Evolutionary conservation across 2,113 vertebrate species (phyloP), one percentile per base, ranked within the genome.

Genomic region (Ophthalmolycus amberensis): DNA sequence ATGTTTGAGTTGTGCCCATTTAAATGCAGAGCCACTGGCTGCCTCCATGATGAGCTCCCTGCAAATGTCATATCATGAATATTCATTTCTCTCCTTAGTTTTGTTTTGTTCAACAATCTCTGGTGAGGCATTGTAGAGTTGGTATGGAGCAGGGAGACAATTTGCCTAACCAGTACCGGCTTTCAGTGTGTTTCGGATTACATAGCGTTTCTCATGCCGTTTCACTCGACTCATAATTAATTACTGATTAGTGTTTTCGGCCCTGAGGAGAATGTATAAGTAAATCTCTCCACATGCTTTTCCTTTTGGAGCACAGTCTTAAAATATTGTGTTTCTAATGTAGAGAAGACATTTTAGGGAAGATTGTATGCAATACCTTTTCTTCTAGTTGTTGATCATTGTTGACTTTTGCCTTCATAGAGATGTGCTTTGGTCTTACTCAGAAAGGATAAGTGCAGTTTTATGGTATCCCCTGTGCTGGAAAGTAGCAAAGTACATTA

Each of bases 41-140:
- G 86, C 80, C 70, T 91, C 52, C 70, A 60, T 56, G 52, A 90
- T 89, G 87, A 84, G 89, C 81, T 86, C 79, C 71, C 71, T 72
- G 58, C 64, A 92, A 94, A 93, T 89, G 90, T 85, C 90, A 91
- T 56, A 54, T 58, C 75, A 94, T 93, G 89, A 92, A 93, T 94
- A 94, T 94, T 93, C 89, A 94, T 90, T 71, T 68, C 37, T 69
- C 71, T 83, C 42, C 71, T 79, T 85, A 77, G 83, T 85, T 89
- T 80, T 85, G 80, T 86, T 83, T 85, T 85, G 68, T 86, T 90
- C 82, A 68, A 9, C 90, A 84, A 88, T 88, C 70, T 83, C 80
- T 82, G 69, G 71, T 76, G 79, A 85, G 77, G 71, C 79, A 73
- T 68, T 85, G 85, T 63, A 1, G n/a, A 40, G 29, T 27, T 44